Evolutionary conservation across 2,797 vertebrate genomes (phyloP).

Genomic region (Glossophaga mutica): DNA sequence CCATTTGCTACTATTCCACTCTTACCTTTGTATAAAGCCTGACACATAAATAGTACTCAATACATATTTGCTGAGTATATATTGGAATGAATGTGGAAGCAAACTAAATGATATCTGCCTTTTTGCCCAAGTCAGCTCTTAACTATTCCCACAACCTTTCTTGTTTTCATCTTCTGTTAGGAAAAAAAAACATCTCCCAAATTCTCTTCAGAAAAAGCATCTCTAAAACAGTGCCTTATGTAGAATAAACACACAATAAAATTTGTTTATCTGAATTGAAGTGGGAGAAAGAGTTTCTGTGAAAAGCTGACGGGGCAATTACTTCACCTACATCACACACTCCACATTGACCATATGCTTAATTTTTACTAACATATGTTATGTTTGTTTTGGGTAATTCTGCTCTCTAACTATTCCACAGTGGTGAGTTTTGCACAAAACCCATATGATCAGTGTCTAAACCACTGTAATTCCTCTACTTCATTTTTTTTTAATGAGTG

Average conservation of each 20-base stretch:
- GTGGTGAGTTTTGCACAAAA: conserved; percentile 17
- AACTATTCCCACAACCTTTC: background rate
- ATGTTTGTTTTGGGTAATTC: conserved; percentile 25
- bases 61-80: background rate
- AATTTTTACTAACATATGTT: conserved; percentile 51
- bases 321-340: conserved; percentile 19
- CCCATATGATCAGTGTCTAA: background rate
- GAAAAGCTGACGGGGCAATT: conserved; percentile 51
- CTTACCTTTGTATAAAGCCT: background rate
- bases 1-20: background rate
- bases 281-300: background rate
- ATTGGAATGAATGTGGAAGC: background rate
- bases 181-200: background rate
- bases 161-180: background rate
- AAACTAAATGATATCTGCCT: background rate
- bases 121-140: background rate
- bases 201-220: background rate
- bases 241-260: background rate
- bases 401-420: conserved; percentile 31
- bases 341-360: conserved; percentile 51
- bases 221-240: background rate
- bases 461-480: background rate
- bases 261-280: conserved; percentile 4
- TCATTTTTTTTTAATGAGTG: background rate
- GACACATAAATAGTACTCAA: background rate